These are phyloP conservation scores for Melanotus villosus DNA, from an alignment of 2,888 invertebrate species.

Conservation along the genomic window DNA sequence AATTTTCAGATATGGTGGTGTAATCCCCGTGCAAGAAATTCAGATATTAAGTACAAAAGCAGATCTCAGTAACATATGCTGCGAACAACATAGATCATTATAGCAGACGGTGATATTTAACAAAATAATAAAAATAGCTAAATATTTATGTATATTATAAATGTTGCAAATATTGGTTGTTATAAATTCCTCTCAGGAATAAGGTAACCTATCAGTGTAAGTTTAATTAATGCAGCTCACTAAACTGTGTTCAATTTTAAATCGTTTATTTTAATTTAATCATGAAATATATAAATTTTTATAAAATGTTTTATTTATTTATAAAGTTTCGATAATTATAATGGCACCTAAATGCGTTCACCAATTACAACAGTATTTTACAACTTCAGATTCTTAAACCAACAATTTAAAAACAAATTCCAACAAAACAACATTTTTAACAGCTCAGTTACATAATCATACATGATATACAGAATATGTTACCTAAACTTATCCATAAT, in stretches of 20 bases:
- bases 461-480: no score
- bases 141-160: conserved; percentile 7
- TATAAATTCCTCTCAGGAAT: not conserved
- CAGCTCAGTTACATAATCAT: no score
- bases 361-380: no score
- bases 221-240: conserved; percentile 9
- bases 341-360: conserved; percentile 11
- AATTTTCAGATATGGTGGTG: conserved; percentile 38
- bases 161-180: conserved; percentile 10
- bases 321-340: not conserved
- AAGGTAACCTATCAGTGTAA: not conserved
- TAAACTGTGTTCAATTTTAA: conserved; percentile 23
- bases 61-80: conserved; percentile 44
- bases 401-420: no score
- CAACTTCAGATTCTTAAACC: no score
- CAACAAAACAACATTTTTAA: no score
- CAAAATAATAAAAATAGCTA: not conserved
- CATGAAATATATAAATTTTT: not conserved
- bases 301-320: conserved; percentile 16
- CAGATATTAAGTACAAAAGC: conserved; percentile 44
- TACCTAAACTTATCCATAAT: no score
- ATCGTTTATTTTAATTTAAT: not conserved
- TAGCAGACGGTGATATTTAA: conserved; percentile 14
- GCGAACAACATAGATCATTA: conserved; percentile 52
- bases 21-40: conserved; percentile 43